phyloP scores from a whole-genome alignment of 1,140 invertebrate genomes.

The Parasteatoda tepidariorum region DNA sequence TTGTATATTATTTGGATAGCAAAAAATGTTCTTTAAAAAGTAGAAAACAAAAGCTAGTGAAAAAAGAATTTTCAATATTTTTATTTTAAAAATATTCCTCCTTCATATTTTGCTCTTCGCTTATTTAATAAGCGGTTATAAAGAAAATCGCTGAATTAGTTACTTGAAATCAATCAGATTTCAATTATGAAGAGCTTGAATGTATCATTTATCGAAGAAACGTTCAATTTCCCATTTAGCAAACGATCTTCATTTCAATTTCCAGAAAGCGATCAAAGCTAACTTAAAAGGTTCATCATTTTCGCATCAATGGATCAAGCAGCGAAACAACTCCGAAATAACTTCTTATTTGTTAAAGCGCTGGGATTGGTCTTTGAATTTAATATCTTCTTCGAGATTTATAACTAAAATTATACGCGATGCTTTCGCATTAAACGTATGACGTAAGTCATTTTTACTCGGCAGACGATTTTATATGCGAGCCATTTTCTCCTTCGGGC shows the following conservation, averaged over 20 bases:
- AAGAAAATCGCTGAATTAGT: not conserved
- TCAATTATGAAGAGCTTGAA: not conserved
- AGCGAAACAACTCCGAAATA: not conserved
- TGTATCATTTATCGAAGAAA: not conserved
- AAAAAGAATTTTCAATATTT: no score
- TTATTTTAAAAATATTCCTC: no score
- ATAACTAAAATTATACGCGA: no score
- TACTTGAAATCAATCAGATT: not conserved
- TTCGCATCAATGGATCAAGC: not conserved
- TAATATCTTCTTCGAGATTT: not conserved
- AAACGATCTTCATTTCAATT: not conserved
- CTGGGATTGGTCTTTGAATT: not conserved
- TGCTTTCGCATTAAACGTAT: no score
- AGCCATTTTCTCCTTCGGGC: not conserved
- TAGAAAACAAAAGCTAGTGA: no score
- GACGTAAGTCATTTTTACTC: not conserved
- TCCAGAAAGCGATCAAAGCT: not conserved
- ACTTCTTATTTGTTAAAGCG: not conserved
- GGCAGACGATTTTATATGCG: not conserved
- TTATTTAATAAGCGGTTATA: not conserved
- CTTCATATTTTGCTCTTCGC: no score
- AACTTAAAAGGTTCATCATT: not conserved
- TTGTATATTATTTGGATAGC: no score
- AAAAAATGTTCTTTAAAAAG: no score
- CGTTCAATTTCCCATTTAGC: not conserved